Base-by-base conservation (phyloP, 2,113 vertebrate species). In the Erpornis zantholeuca region DNA sequence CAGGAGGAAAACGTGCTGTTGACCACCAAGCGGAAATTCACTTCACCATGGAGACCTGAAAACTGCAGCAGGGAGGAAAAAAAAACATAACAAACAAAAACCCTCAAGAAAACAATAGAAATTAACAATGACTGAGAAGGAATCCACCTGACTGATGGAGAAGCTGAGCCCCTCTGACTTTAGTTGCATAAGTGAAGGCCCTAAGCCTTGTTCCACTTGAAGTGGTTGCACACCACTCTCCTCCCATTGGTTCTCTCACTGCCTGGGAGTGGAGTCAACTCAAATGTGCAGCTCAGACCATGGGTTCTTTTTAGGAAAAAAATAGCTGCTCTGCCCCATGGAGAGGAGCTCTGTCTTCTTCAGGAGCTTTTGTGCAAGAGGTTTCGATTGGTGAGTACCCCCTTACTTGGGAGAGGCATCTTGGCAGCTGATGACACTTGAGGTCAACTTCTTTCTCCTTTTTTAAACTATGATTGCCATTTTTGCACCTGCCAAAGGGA, bases 191-290 rank as follows among this genome's bases (percentile, higher is more conserved):
- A 91, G 29, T 4, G 4, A 56, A 52, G 33, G 22, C 21, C 15
- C 9, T 29, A 27, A 71, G 36, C n/a, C 18, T 44, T 45, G 18
- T 53, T 31, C 47, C 68, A 24, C 27, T 3, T 3, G 42, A 45
- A 10, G 7, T 44, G 28, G 6, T 44, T 47, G 18, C 35, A 16
- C 0, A 1, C 28, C 0, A 2, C 33, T 60, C 12, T 64, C 5
- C 25, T 52, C 29, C 10, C 2, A 0, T 6, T 5, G 0, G 4
- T 12, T 40, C 31, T 79, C 13, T 38, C 3, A 1, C 25, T 63
- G 27, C 44, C 42, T 3, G 7, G 11, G 10, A n/a, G n/a, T n/a
- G n/a, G n/a, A 65, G 21, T 36, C 33, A 60, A 38, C 9, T 23
- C 12, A 50, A 69, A 65, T 6, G 11, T 38, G 15, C 49, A 84